A percentile compares a stretch with the other conserved stretches of the same genome.
phyloP scores from a whole-genome alignment of 2,888 invertebrate species.

The Lithophane leautieri region DNA sequence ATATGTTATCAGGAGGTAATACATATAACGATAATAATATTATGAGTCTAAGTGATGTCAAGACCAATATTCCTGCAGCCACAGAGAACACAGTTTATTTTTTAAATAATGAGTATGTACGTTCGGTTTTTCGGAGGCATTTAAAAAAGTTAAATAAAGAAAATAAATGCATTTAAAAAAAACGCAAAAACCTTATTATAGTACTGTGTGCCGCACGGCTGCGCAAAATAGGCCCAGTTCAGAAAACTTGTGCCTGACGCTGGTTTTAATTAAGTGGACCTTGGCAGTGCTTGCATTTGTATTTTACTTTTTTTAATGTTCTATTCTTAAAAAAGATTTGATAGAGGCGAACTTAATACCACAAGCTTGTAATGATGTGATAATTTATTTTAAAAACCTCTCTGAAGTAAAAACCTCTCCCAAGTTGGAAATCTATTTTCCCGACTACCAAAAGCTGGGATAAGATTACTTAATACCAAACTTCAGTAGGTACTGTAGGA shows the following conservation, averaged over 20 bases:
- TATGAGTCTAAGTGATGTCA: not conserved
- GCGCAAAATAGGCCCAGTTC: too few relatives aligned
- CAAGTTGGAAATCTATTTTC: not conserved
- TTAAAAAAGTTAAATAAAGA: too few relatives aligned
- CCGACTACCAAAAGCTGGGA: not conserved
- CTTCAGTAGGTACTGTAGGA: slow-evolving; percentile 22
- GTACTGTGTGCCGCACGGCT: too few relatives aligned
- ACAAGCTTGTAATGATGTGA: not conserved
- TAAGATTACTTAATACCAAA: slow-evolving; percentile 26
- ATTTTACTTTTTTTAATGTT: not conserved
- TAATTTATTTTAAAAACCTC: not conserved
- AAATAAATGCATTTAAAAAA: too few relatives aligned
- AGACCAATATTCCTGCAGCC: not conserved
- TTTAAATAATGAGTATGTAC: not conserved
- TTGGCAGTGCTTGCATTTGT: not conserved
- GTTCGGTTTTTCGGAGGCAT: not conserved
- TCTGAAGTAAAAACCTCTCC: not conserved
- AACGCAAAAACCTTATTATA: too few relatives aligned
- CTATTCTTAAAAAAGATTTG: not conserved
- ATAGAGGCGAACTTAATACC: not conserved
- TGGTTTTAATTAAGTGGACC: too few relatives aligned
- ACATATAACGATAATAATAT: not conserved
- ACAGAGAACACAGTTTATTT: not conserved
- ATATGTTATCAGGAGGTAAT: not conserved
- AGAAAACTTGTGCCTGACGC: too few relatives aligned